Evolutionary conservation across 2,888 invertebrate genomes (phyloP).

Genomic region (Helobdella robusta): DNA sequence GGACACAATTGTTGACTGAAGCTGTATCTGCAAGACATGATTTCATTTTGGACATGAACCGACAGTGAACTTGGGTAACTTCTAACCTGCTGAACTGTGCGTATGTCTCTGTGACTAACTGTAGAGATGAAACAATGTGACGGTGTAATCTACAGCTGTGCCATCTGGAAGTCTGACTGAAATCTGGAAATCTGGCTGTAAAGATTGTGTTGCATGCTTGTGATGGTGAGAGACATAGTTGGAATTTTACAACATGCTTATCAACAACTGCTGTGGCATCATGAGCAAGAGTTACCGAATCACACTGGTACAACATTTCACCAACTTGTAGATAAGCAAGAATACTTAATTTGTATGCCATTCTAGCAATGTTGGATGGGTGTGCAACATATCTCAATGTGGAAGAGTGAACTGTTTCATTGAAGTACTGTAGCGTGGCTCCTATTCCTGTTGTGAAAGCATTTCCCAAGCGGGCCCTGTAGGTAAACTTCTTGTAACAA

Average conservation of each 20-base stretch:
- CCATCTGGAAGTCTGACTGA: not conserved
- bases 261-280: not conserved
- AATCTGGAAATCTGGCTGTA: too few species aligned
- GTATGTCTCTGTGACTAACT: not conserved
- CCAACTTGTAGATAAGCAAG: not conserved
- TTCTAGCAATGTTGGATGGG: not conserved
- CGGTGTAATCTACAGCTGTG: not conserved
- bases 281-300: not conserved
- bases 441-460: not conserved
- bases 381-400: not conserved
- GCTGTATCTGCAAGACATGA: too few species aligned
- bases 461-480: not conserved
- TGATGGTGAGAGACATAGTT: not conserved
- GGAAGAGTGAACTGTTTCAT: not conserved
- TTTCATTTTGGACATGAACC: not conserved
- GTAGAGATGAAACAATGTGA: not conserved
- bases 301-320: not conserved
- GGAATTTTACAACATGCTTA: not conserved
- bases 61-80: too few species aligned
- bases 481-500: too few species aligned
- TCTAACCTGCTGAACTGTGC: too few species aligned
- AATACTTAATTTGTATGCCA: not conserved
- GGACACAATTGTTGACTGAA: slow-evolving; percentile 3
- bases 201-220: too few species aligned
- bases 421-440: not conserved